Evolutionary conservation across 2,113 vertebrate species (phyloP), one percentile per base, ranked within the genome.

Genomic region (Pseudonaja textilis): DNA sequence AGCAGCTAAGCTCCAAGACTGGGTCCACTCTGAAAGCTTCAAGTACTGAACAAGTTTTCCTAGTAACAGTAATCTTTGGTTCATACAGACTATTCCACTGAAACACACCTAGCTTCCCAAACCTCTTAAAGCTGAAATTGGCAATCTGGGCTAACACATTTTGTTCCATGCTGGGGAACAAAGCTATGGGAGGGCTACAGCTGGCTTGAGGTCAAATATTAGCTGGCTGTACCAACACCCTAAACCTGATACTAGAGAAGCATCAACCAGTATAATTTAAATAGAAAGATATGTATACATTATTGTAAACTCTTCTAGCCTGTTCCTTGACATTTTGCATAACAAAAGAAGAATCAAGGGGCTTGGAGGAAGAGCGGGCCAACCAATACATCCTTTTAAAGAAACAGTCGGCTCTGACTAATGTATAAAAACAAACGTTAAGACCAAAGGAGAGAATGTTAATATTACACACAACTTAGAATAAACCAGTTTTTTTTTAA

Each of bases 381-480:
- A 93, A 93, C 93, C 89, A 93, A 93, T 92, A 96, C 96, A 93
- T 94, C 96, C 96, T 96, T 94, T 97, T 96, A 96, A 96, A 97
- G 96, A 94, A 97, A 97, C 95, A 93, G 94, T 95, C 34, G 96
- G 96, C 96, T 95, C 96, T 95, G 96, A 96, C 94, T 57, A 95
- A 95, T 93, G 93, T 93, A 96, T 96, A 93, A 96, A 96, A 96
- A 96, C 94, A 95, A 96, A 95, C 93, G 94, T 94, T 91, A 91
- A 93, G 95, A 90, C 88, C 91, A 95, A 96, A 95, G 94, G 89
- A 90, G 93, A 94, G 94, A 86, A 95, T 89, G 96, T 96, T 97
- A 96, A 95, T 93, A 97, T 97, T 96, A 96, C 93, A 95, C 89
- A 90, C 95, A 90, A 95, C 85, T 25, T 89, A 96, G 94, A 95